phyloP scores from a whole-genome alignment of 2,113 vertebrate species.

The Rana temporaria region DNA sequence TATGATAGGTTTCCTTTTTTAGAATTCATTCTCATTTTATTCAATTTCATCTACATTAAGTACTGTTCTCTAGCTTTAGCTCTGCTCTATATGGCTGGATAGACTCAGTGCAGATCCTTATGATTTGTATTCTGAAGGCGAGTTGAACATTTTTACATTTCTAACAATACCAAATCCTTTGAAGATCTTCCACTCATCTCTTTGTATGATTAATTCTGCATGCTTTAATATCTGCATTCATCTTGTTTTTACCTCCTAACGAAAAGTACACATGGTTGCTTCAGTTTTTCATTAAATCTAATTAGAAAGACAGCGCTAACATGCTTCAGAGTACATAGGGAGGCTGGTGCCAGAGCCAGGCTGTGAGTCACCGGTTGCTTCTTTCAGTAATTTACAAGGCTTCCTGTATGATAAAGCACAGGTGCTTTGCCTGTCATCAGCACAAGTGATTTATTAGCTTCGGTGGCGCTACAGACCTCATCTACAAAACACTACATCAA shows the following conservation, averaged over 20 bases:
- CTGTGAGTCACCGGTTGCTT: slow-evolving; percentile 65
- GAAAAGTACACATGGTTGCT: slow-evolving; percentile 21
- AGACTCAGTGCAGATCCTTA: too few relatives aligned
- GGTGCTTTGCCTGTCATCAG: slow-evolving; percentile 67
- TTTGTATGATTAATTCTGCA: slow-evolving; percentile 31
- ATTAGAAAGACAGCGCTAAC: slow-evolving; percentile 36
- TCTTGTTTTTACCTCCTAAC: slow-evolving; percentile 5
- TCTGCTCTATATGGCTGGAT: too few relatives aligned
- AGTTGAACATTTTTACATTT: not conserved
- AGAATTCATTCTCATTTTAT: too few relatives aligned
- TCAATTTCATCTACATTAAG: too few relatives aligned
- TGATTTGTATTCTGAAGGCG: too few relatives aligned
- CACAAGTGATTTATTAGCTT: slow-evolving; percentile 69
- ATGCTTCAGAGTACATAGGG: slow-evolving; percentile 23
- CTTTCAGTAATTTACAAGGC: slow-evolving; percentile 68
- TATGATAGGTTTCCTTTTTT: too few relatives aligned
- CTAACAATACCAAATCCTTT: slow-evolving; percentile 1
- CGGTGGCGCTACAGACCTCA: slow-evolving; percentile 64
- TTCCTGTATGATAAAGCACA: slow-evolving; percentile 70
- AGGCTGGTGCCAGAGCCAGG: slow-evolving; percentile 36
- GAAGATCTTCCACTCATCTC: slow-evolving; percentile 12
- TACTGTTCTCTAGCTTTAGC: too few relatives aligned
- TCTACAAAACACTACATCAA: slow-evolving; percentile 72
- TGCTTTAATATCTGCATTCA: slow-evolving; percentile 31
- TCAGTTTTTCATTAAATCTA: slow-evolving; percentile 42